Evolutionary conservation across 53 echinoderm and acorn worm species (phyloP), one percentile per base, ranked within the genome.

Genomic region (Arbacia lixula): DNA sequence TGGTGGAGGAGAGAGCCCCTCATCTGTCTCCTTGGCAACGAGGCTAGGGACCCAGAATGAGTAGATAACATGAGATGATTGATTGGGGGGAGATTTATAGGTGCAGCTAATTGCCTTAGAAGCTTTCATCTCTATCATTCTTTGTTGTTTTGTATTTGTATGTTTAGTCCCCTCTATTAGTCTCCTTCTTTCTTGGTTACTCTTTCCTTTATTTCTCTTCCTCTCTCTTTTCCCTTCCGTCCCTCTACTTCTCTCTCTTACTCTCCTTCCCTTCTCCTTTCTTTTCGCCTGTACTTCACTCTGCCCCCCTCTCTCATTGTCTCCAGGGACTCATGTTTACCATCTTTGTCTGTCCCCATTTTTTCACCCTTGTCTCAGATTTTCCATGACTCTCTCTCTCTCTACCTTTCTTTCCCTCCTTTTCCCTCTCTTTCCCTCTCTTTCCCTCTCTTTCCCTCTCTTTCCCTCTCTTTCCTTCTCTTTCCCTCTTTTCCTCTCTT

Each of bases 261-360:
- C n/a, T 12, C 64, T 68, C 41, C 42, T 24, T 43, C 43, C 5
- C 11, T 14, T 41, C 41, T 17, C 28, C 9, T 16, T 21, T 12
- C 2, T 29, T 14, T 27, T 12, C 39, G n/a, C 43, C 27, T 27
- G 3, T 26, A 5, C 21, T 6, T 2, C 66, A 12, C 37, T 9
- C 19, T 24, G 60, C 64, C n/a, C 64, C n/a, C 19, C 8, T 10
- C n/a, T 32, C 16, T 27, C 40, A 41, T 22, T 68, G 14, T 46
- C 49, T 43, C 42, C 69, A 25, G 17, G 26, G 27, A 69, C 26
- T 19, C 26, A 69, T 69, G 69, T 42, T 69, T 69, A 69, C 69
- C 27, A 16, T 69, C 25, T 69, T 14, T 69, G 25, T 41, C 0
- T 69, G 27, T 27, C 42, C n/a, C 2, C 2, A 39, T 10, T 43